Evolutionary conservation across 2,113 vertebrate species (phyloP), one percentile per base, ranked within the genome.

Genomic region (Daubentonia madagascariensis): DNA sequence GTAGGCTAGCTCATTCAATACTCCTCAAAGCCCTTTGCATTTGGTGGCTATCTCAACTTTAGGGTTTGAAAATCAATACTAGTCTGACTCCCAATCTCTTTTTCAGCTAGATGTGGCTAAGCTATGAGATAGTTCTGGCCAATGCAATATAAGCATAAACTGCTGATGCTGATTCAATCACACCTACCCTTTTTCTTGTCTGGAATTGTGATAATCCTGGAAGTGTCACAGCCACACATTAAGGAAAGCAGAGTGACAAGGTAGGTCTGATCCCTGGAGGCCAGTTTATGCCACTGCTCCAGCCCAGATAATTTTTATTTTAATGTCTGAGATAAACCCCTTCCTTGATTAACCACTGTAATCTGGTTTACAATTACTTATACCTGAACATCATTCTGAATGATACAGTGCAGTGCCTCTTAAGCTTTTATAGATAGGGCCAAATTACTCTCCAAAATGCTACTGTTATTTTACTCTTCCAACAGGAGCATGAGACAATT

Each of bases 351-450:
- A 95, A 85, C 20, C 20, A 90, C 35, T 76, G 7, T 95, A 95
- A 97, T 96, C 54, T 96, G n/a, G 32, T 97, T 96, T 94, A 92
- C 45, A 59, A 87, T 97, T 92, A 92, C 84, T 96, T 97, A 80
- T 18, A 73, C 35, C 50, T 75, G 37, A 52, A 79, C 40, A 61
- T 96, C 61, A 85, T 80, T 45, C 54, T 96, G 48, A 94, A 70
- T 85, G 75, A 76, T 35, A 57, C 45, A 50, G 20, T 50, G 11
- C 9, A 50, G 30, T 50, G 14, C 9, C 9, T 96, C 40, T 78
- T 54, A 59, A 54, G 70, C n/a, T 70, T 96, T 79, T 68, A n/a
- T 72, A 72, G 54, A 75, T 96, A 79, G 17, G 30, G 68, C 20
- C 54, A 93, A 93, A 67, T 54, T 94, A 35, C 30, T 76, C 93